Evolutionary conservation across 2,888 invertebrate species (phyloP), one percentile per base, ranked within the genome.

Genomic region (Meliscaeva auricollis): DNA sequence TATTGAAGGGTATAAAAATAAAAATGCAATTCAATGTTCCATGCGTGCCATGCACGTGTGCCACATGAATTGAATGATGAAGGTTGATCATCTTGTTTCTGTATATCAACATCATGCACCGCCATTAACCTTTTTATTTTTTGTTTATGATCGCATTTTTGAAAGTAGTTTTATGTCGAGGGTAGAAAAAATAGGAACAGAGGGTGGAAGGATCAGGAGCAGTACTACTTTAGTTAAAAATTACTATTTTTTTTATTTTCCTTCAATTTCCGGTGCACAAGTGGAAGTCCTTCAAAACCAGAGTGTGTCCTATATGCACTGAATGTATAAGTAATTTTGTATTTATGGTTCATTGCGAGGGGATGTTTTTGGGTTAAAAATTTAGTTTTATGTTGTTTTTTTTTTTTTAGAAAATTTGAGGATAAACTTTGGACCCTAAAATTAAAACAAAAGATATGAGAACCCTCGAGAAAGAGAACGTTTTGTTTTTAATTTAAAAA

Each of bases 21-120:
- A 17, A 72, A 79, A 56, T 77, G 70, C 78, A 82, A 54, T 68
- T 60, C 70, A 72, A 73, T 48, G 72, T 75, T 66, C 77, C 77
- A 73, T 73, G 78, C 82, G 82, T 78, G 82, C 73, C 82, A 38
- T 58, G 54, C 82, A 82, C 82, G 82, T 82, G 82, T 78, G 78
- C 79, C 73, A 73, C 70, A 64, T 58, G 58, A 58, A 38, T 58
- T 64, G 46, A 60, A 82, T 35, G 73, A 78, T 82, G 78, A 52
- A 68, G 82, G 78, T 62, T 78, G 78, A 78, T 73, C 68, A 66
- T 66, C 52, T 58, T 13, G 8, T 48, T 66, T 56, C 15, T 9
- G 60, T 30, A 60, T 44, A 17, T 35, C 56, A 38, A 38, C 52
- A 68, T 35, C 74, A 62, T n/a, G 22, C 54, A 32, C 20, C 35